phyloP scores from a whole-genome alignment of 2,888 invertebrate species.

The Apotomis betuletana region DNA sequence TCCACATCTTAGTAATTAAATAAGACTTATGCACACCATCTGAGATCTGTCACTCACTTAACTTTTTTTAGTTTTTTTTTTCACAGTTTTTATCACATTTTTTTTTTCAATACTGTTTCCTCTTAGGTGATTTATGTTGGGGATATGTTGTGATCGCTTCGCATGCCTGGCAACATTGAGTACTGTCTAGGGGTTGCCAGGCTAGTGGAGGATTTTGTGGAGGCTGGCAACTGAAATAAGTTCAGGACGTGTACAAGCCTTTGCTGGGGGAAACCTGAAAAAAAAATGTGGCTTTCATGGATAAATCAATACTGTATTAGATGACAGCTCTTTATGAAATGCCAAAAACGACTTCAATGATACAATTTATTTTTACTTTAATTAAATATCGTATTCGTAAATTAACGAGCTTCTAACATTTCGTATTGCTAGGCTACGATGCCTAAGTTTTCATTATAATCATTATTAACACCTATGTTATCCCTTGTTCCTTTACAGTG shows the following conservation, averaged over 20 bases:
- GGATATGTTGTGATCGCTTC: slow-evolving; percentile 54
- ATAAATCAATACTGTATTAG: too few relatives aligned
- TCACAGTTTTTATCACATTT: slow-evolving; percentile 79
- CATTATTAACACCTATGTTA: too few relatives aligned
- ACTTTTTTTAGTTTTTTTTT: slow-evolving; percentile 71
- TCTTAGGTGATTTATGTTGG: slow-evolving; percentile 59
- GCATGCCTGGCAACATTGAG: slow-evolving; percentile 51
- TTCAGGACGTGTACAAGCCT: slow-evolving; percentile 75
- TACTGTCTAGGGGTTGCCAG: slow-evolving; percentile 54
- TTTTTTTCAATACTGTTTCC: slow-evolving; percentile 74
- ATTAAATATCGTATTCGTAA: too few relatives aligned
- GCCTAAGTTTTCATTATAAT: too few relatives aligned
- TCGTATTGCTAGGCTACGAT: too few relatives aligned
- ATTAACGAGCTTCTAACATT: too few relatives aligned
- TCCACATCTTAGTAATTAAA: slow-evolving; percentile 72
- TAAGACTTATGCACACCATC: slow-evolving; percentile 71
- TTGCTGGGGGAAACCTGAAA: slow-evolving; percentile 70
- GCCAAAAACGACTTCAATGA: too few relatives aligned
- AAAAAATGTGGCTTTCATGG: not conserved
- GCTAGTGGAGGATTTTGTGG: slow-evolving; percentile 63
- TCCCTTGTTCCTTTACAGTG: too few relatives aligned
- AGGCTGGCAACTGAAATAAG: slow-evolving; percentile 66
- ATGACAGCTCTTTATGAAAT: too few relatives aligned
- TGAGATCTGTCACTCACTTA: slow-evolving; percentile 82
- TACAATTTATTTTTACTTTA: too few relatives aligned